These are phyloP conservation scores for Austrofundulus limnaeus DNA, from an alignment of 2,113 vertebrate species.

Conservation along the genomic window DNA sequence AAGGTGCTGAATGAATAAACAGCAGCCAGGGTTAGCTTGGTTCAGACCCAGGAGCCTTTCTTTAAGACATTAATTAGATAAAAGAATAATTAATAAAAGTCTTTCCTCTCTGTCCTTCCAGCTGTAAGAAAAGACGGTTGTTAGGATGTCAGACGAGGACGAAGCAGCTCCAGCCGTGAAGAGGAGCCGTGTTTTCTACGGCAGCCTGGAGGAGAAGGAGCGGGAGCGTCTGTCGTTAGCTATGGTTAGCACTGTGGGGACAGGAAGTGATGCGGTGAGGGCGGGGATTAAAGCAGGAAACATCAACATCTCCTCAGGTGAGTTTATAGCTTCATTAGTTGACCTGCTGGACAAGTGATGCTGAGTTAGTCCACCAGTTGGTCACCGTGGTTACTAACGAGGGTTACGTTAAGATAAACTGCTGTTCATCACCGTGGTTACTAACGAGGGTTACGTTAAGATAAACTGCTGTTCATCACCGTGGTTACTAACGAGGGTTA, in stretches of 20 bases:
- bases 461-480: too few species aligned
- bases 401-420: not conserved
- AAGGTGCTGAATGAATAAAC: too few species aligned
- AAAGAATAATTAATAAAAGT: too few species aligned
- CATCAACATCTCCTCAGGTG: slow-evolving; percentile 95
- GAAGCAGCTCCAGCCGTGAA: slow-evolving; percentile 79
- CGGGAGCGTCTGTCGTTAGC: slow-evolving; percentile 84
- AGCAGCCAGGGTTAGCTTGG: too few species aligned
- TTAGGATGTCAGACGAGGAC: slow-evolving; percentile 81
- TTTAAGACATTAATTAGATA: too few species aligned
- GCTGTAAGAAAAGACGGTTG: not conserved
- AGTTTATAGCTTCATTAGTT: not conserved
- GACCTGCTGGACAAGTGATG: not conserved
- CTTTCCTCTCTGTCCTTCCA: not conserved
- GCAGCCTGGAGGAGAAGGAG: slow-evolving; percentile 95
- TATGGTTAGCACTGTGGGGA: not conserved
- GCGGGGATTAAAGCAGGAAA: slow-evolving; percentile 91
- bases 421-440: too few species aligned
- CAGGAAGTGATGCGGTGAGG: slow-evolving; percentile 83
- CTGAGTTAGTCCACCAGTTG: too few species aligned
- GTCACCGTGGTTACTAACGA: not conserved
- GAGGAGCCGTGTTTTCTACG: slow-evolving; percentile 89
- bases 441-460: not conserved
- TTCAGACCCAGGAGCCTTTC: too few species aligned
- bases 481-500: too few species aligned